Evolutionary conservation across 2,888 invertebrate species (phyloP).

Genomic region (Aethes cnicana): DNA sequence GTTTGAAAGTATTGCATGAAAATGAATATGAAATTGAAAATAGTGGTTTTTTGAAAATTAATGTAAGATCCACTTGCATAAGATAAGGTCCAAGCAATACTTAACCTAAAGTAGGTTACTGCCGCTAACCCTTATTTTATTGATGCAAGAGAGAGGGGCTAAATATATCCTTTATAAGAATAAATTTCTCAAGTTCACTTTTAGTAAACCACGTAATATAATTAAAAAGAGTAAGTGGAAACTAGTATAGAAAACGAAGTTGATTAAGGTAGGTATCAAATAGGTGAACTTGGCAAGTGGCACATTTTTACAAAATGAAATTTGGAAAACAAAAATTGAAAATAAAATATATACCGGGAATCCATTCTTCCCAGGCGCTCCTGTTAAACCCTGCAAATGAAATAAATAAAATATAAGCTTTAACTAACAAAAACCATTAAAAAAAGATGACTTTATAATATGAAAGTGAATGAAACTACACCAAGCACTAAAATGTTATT

Average conservation of each 20-base stretch:
- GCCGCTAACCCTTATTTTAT: too few relatives aligned
- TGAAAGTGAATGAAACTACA: not conserved
- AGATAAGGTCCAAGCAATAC: too few relatives aligned
- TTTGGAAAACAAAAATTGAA: slow-evolving; percentile 69
- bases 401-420: slow-evolving; percentile 44
- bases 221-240: too few relatives aligned
- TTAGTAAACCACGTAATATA: too few relatives aligned
- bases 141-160: too few relatives aligned
- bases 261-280: not conserved
- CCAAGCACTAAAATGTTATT: not conserved
- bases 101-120: too few relatives aligned
- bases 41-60: too few relatives aligned
- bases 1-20: not conserved
- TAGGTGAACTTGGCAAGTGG: not conserved
- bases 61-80: too few relatives aligned
- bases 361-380: slow-evolving; percentile 93
- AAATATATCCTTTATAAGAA: too few relatives aligned
- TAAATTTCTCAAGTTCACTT: too few relatives aligned
- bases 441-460: not conserved
- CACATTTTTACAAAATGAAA: slow-evolving; percentile 28
- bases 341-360: slow-evolving; percentile 88
- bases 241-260: not conserved
- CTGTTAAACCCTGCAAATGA: slow-evolving; percentile 87
- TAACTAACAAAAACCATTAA: slow-evolving; percentile 46
- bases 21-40: not conserved